Evolutionary conservation across 2,113 vertebrate species (phyloP).

Genomic region (Pygoscelis antarcticus): DNA sequence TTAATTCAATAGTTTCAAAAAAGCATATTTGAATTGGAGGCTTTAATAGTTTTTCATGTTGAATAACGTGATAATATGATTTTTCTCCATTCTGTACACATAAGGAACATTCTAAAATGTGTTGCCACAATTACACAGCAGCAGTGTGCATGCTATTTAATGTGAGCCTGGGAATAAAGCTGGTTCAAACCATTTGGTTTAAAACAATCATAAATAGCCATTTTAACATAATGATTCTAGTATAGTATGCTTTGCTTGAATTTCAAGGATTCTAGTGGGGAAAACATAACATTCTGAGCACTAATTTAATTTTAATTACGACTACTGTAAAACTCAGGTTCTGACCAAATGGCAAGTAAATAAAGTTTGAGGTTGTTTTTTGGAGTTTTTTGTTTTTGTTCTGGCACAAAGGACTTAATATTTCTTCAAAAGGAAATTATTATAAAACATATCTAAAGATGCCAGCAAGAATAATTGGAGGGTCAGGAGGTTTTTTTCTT

Average conservation of each 20-base stretch:
- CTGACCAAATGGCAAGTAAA: neutral
- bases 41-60: conserved; percentile 40
- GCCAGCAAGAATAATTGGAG: conserved; percentile 47
- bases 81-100: conserved; percentile 7
- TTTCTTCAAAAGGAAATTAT: conserved; percentile 21
- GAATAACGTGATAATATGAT: conserved; percentile 10
- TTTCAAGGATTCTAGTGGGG: conserved; percentile 26
- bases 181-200: conserved; percentile 10
- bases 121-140: neutral
- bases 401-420: neutral
- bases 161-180: conserved; percentile 13
- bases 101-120: conserved; percentile 23
- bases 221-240: neutral
- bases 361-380: neutral
- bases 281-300: neutral
- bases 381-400: neutral
- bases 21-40: conserved; percentile 37
- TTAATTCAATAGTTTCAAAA: conserved; percentile 46
- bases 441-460: conserved; percentile 31
- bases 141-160: neutral
- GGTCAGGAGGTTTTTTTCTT: conserved; percentile 5
- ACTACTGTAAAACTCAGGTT: neutral
- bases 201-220: conserved; percentile 1
- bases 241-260: neutral
- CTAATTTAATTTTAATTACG: neutral